Percentiles rank a stretch among this genome's conserved stretches.
Conservation (phyloP, 2,888 invertebrate species). For the Cephus runcator region DNA sequence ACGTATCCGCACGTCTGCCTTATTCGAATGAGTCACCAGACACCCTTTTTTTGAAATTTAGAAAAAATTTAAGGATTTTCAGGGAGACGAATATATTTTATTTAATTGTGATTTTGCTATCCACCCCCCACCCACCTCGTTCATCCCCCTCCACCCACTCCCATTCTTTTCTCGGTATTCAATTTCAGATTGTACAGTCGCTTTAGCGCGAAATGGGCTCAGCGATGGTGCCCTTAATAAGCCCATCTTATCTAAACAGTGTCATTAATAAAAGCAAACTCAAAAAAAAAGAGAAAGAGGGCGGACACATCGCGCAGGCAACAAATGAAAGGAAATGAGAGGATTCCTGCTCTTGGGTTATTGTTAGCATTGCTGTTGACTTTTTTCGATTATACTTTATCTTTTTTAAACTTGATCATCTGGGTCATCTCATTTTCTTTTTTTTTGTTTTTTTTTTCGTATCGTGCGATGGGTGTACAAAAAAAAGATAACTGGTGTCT, state of each 20-base stretch:
- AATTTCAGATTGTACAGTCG: conserved; percentile 1
- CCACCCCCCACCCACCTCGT: not conserved
- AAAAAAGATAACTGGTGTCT: not conserved
- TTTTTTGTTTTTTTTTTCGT: not conserved
- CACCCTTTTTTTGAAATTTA: not conserved
- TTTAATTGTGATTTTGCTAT: not conserved
- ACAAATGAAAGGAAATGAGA: conserved; percentile 10
- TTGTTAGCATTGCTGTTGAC: not conserved
- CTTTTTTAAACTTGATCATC: not conserved
- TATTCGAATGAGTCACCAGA: not conserved
- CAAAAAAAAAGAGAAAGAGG: not conserved
- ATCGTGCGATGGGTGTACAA: not conserved
- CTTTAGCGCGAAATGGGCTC: conserved; percentile 3
- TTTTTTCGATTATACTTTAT: not conserved
- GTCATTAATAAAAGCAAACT: conserved; percentile 15
- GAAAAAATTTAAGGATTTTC: not conserved
- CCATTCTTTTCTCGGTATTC: not conserved
- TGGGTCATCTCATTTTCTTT: not conserved
- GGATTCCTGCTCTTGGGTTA: not conserved
- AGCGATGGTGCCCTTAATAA: conserved; percentile 4
- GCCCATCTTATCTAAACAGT: conserved; percentile 15
- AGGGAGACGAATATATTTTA: not conserved
- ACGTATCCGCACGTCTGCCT: not conserved
- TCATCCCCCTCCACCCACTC: not conserved
- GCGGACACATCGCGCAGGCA: not conserved